Conservation (phyloP, 2,797 vertebrate genomes). For the Menidia menidia region DNA sequence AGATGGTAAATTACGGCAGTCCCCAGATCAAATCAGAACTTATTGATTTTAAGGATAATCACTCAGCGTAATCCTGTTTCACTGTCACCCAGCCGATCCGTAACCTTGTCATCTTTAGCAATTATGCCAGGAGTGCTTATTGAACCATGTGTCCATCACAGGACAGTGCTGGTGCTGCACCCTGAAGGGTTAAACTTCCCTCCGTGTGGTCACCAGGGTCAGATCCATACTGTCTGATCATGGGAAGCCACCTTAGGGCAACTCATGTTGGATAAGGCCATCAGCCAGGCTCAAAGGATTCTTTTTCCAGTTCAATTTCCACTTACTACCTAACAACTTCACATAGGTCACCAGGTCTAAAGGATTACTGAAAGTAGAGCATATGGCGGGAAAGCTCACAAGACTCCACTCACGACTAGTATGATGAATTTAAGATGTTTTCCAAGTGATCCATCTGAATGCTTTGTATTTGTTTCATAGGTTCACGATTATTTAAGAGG, state of each 20-base stretch:
- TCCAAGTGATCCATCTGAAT: not conserved
- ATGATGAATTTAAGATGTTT: conserved; percentile 4
- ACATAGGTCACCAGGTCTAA: conserved; percentile 50
- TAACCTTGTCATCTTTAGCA: conserved; percentile 56
- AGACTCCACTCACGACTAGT: conserved; percentile 12
- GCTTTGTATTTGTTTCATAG: conserved; percentile 71
- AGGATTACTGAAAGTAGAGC: conserved; percentile 68
- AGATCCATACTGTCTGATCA: conserved; percentile 61
- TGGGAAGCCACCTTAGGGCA: conserved; percentile 53
- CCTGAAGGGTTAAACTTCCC: conserved; percentile 71
- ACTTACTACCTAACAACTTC: conserved; percentile 63
- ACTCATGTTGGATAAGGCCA: conserved; percentile 72
- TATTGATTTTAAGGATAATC: conserved; percentile 77
- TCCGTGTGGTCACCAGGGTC: conserved; percentile 65
- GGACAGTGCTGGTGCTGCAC: conserved; percentile 50
- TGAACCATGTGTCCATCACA: conserved; percentile 55
- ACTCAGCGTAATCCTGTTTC: conserved; percentile 73
- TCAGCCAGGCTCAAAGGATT: conserved; percentile 66
- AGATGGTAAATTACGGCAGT: conserved; percentile 37
- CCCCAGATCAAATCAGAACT: conserved; percentile 56
- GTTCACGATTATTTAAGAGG: conserved; percentile 98
- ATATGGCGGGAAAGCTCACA: conserved; percentile 57
- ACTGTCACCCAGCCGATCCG: conserved; percentile 58
- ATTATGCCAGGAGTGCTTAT: conserved; percentile 57
- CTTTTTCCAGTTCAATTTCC: conserved; percentile 43